Evolutionary conservation across 2,113 vertebrate species (phyloP).

Genomic region (Forbesichthys agassizii): DNA sequence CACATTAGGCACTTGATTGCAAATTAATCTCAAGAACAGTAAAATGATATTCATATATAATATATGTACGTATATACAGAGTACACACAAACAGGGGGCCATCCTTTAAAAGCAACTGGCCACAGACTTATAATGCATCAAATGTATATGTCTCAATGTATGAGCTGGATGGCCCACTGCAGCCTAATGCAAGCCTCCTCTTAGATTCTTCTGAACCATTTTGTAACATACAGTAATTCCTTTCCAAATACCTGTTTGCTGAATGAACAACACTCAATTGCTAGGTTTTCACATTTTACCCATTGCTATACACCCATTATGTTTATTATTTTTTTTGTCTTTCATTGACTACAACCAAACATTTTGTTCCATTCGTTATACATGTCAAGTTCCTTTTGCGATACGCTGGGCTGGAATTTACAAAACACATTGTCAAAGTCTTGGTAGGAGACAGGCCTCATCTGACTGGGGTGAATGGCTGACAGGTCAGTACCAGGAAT

Average conservation of each 20-base stretch:
- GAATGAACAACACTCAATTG: conserved; percentile 60
- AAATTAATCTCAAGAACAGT: conserved; percentile 99
- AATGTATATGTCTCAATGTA: conserved; percentile 75
- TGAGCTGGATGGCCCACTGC: conserved; percentile 81
- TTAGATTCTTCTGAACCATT: conserved; percentile 74
- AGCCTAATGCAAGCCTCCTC: conserved; percentile 76
- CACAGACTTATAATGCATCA: conserved; percentile 84
- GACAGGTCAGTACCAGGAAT: conserved; percentile 92
- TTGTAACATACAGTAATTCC: conserved; percentile 64
- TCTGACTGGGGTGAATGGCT: conserved; percentile 91
- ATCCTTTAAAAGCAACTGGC: conserved; percentile 83
- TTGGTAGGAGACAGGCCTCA: conserved; percentile 97
- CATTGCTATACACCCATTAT: conserved; percentile 28
- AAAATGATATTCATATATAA: conserved; percentile 90
- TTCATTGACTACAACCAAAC: conserved; percentile 99
- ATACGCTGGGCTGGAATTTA: conserved; percentile 99
- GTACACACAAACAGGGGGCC: conserved; percentile 83
- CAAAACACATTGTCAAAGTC: conserved; percentile 99
- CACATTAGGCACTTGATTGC: conserved; percentile 99
- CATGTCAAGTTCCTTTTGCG: conserved; percentile 98
- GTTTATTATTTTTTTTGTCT: conserved; percentile 14
- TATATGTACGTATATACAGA: conserved; percentile 44
- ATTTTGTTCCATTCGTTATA: conserved; percentile 99
- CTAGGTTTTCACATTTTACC: conserved; percentile 9
- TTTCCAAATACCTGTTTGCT: conserved; percentile 79